A percentile compares a stretch with the other conserved stretches of the same genome.
These are phyloP conservation scores for Podarcis lilfordi DNA, from an alignment of 2,797 vertebrate genomes.

Conservation along the genomic window DNA sequence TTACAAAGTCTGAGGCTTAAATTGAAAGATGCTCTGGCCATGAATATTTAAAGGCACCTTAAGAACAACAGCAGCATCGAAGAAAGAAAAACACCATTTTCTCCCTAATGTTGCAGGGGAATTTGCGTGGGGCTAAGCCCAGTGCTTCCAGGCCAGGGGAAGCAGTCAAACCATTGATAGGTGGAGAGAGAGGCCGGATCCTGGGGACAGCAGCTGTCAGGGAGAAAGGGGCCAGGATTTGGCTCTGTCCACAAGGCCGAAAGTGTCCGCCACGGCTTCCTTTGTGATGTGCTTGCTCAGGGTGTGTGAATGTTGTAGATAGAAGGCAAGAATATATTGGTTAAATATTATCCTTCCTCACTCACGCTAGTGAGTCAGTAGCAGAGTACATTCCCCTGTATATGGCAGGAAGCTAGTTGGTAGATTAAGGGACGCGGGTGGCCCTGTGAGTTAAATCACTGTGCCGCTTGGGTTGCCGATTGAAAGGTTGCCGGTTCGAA, in stretches of 20 bases:
- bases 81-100: background rate
- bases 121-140: background rate
- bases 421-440: too few relatives aligned
- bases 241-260: too few relatives aligned
- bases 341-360: too few relatives aligned
- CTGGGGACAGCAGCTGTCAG: background rate
- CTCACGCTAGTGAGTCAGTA: too few relatives aligned
- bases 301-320: background rate
- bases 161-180: background rate
- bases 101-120: background rate
- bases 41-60: slow-evolving; percentile 19
- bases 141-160: background rate
- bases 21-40: slow-evolving; percentile 1
- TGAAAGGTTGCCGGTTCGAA: too few relatives aligned
- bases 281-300: background rate
- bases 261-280: background rate
- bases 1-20: slow-evolving; percentile 2
- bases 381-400: too few relatives aligned
- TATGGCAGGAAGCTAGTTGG: too few relatives aligned
- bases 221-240: background rate
- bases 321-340: too few relatives aligned
- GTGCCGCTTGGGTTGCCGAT: too few relatives aligned
- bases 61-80: background rate
- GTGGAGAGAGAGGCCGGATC: too few relatives aligned
- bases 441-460: too few relatives aligned